phyloP scores from a whole-genome alignment of 2,113 vertebrate species.

The Arizona elegans region DNA sequence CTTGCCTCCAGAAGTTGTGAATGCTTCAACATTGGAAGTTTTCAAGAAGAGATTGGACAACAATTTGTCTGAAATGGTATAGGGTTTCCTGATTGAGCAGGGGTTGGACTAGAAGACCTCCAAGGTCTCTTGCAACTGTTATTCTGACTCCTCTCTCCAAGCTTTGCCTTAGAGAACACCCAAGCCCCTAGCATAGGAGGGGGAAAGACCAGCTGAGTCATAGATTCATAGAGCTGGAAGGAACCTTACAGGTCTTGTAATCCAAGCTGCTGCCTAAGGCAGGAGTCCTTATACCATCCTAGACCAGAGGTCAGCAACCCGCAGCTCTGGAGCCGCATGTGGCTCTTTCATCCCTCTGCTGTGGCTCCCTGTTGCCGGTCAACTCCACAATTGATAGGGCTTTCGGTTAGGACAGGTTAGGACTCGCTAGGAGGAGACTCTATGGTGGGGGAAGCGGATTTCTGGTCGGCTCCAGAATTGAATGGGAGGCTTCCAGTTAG shows the following conservation, averaged over 20 bases:
- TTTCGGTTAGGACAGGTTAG: too few relatives aligned
- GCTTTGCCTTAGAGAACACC: not conserved
- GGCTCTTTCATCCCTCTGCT: too few relatives aligned
- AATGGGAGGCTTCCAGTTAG: too few relatives aligned
- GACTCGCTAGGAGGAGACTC: too few relatives aligned
- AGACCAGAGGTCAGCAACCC: not conserved
- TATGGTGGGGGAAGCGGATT: too few relatives aligned
- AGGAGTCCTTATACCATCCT: not conserved
- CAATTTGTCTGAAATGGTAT: not conserved
- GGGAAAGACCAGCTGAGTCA: not conserved
- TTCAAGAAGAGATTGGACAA: too few relatives aligned
- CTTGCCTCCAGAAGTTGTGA: too few relatives aligned
- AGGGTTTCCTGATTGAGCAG: not conserved
- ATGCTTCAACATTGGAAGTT: too few relatives aligned
- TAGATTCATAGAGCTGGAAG: not conserved
- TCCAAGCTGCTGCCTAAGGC: not conserved
- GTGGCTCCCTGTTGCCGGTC: too few relatives aligned
- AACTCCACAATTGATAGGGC: too few relatives aligned
- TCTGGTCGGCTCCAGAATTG: too few relatives aligned
- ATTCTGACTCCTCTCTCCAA: not conserved
- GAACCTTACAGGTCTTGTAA: not conserved
- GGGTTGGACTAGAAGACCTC: not conserved
- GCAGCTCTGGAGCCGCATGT: too few relatives aligned
- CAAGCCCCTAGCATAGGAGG: not conserved
- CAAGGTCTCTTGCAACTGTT: not conserved